Evolutionary conservation across 1,140 invertebrate genomes (phyloP).

Genomic region (Camponotus pennsylvanicus): DNA sequence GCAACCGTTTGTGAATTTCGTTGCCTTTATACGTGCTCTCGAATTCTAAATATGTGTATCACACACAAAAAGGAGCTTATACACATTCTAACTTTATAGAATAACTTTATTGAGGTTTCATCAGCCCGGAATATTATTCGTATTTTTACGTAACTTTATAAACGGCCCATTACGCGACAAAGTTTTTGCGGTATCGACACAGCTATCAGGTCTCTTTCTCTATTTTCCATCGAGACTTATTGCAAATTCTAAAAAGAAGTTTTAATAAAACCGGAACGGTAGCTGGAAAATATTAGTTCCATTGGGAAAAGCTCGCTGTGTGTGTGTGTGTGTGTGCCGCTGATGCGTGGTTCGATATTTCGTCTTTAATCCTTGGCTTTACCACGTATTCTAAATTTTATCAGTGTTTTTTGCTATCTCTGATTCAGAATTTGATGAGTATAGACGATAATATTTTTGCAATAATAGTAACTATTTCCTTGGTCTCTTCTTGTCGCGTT

Average conservation of each 20-base stretch:
- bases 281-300: constrained; percentile 7
- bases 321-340: too few relatives aligned
- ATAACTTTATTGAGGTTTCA: constrained; percentile 39
- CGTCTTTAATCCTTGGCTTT: constrained; percentile 17
- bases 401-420: not conserved
- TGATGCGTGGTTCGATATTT: constrained; percentile 22
- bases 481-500: not conserved
- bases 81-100: constrained; percentile 10
- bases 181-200: constrained; percentile 7
- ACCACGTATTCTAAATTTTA: not conserved
- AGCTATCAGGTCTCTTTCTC: not conserved
- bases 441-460: not conserved
- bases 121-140: constrained; percentile 3
- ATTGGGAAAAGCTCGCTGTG: not conserved
- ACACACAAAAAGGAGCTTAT: not conserved
- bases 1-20: constrained; percentile 35
- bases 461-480: not conserved
- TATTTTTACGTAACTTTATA: constrained; percentile 27
- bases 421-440: constrained; percentile 4
- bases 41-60: constrained; percentile 10
- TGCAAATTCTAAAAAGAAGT: constrained; percentile 42
- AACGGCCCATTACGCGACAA: not conserved
- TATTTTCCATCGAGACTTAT: not conserved
- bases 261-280: constrained; percentile 42
- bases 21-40: not conserved